Percentiles rank a stretch among this genome's conserved stretches.
phyloP scores from a whole-genome alignment of 2,113 vertebrate species.

The Microcebus lehilahytsara region DNA sequence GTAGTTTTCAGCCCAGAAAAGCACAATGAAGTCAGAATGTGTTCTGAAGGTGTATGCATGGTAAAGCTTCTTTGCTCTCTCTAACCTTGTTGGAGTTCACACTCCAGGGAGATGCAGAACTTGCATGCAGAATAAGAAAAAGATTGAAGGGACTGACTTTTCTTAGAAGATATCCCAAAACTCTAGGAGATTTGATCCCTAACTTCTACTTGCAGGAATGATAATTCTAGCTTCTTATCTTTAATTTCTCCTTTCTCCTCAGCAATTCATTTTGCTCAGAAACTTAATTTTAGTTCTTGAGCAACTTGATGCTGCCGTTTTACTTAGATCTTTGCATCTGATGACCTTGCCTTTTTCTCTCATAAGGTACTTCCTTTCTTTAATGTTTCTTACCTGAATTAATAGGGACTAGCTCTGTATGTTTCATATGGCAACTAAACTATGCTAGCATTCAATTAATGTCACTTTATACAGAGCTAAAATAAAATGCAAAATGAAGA shows the following conservation, averaged over 20 bases:
- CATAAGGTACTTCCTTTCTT: neutral
- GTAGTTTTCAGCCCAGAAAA: neutral
- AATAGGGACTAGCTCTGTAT: neutral
- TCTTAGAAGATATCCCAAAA: neutral
- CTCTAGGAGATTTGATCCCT: neutral
- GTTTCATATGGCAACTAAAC: neutral
- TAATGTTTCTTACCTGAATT: slow-evolving; percentile 27
- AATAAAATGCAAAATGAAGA: slow-evolving; percentile 29
- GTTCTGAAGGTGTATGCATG: neutral
- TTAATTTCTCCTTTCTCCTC: neutral
- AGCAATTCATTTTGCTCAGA: neutral
- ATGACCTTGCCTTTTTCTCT: neutral
- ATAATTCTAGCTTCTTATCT: neutral
- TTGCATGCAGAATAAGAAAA: neutral
- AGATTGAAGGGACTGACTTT: neutral
- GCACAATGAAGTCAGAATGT: neutral
- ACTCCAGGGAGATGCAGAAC: neutral
- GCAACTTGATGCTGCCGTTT: neutral
- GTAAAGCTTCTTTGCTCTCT: neutral
- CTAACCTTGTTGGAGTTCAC: neutral
- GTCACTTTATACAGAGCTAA: neutral
- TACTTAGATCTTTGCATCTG: neutral
- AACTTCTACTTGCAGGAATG: neutral
- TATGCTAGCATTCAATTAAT: neutral
- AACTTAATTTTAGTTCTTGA: slow-evolving; percentile 14